These are phyloP conservation scores for Iselma pallidipennis DNA, from an alignment of 2,888 invertebrate species.

Conservation along the genomic window DNA sequence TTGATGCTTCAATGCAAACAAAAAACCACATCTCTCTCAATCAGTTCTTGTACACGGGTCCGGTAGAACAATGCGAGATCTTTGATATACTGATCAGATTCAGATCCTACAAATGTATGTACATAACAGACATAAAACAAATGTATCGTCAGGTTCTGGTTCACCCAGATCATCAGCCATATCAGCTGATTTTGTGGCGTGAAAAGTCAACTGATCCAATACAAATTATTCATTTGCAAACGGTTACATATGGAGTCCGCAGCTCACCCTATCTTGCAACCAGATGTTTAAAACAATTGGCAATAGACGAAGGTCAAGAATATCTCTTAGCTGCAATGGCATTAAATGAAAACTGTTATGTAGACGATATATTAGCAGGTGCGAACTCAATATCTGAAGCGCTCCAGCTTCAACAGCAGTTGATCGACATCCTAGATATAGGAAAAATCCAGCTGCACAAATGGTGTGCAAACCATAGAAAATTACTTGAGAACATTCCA, in stretches of 20 bases:
- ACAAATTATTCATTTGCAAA: not conserved
- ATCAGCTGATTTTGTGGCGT: slow-evolving; percentile 12
- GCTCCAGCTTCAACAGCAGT: slow-evolving; percentile 8
- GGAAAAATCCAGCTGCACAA: slow-evolving; percentile 15
- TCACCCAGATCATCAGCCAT: not conserved
- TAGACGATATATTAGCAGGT: slow-evolving; percentile 21
- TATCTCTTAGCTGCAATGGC: not conserved
- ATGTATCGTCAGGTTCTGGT: slow-evolving; percentile 20
- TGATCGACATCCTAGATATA: slow-evolving; percentile 10
- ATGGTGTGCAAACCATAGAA: not conserved
- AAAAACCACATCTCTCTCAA: not conserved
- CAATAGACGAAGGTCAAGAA: not conserved
- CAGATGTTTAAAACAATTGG: slow-evolving; percentile 13
- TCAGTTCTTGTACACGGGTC: not conserved
- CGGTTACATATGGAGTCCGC: not conserved
- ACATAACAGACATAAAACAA: slow-evolving; percentile 13
- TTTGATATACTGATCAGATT: not conserved
- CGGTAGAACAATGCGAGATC: not conserved
- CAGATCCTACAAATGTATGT: not conserved
- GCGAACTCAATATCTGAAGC: slow-evolving; percentile 8
- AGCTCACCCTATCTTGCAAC: not conserved
- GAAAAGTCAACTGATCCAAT: not conserved
- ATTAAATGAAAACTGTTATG: slow-evolving; percentile 13
- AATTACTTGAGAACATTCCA: no score
- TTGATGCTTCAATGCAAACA: not conserved